These are phyloP conservation scores for Allacma fusca DNA, from an alignment of 2,888 invertebrate genomes.

Conservation along the genomic window DNA sequence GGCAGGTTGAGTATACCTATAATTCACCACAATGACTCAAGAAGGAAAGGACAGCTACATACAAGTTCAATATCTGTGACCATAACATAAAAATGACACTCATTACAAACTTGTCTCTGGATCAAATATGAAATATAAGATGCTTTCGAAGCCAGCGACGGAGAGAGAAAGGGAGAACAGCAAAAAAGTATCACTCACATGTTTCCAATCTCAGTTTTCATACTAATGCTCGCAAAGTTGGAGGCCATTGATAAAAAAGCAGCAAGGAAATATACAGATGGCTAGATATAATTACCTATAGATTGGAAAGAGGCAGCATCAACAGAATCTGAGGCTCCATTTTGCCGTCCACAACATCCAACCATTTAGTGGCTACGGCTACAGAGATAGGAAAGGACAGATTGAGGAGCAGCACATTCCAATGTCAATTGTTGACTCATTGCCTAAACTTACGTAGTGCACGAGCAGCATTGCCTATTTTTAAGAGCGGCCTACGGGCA, in stretches of 20 bases:
- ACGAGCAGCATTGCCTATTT: conserved; percentile 5
- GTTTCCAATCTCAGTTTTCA: too few species aligned
- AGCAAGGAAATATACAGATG: background rate
- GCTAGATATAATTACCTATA: conserved; percentile 1
- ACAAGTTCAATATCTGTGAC: too few species aligned
- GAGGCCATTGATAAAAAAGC: background rate
- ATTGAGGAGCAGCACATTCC: conserved; percentile 25
- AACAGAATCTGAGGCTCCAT: conserved; percentile 6
- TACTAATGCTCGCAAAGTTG: background rate
- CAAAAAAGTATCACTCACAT: background rate
- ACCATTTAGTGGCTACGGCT: background rate
- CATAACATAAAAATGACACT: too few species aligned
- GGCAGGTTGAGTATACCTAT: too few species aligned
- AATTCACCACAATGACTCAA: too few species aligned
- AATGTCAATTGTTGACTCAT: conserved; percentile 33
- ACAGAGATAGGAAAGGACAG: conserved; percentile 24
- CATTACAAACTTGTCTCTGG: too few species aligned
- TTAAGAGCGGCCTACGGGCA: conserved; percentile 14
- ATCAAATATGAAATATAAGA: too few species aligned
- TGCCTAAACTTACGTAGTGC: conserved; percentile 19
- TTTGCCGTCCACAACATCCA: background rate
- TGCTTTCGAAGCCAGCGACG: background rate
- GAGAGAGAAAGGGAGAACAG: background rate
- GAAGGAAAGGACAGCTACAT: too few species aligned
- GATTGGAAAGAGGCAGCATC: background rate